Base-by-base conservation (phyloP, 2,797 vertebrate genomes). In the Neosilurus hyrtlii region DNA sequence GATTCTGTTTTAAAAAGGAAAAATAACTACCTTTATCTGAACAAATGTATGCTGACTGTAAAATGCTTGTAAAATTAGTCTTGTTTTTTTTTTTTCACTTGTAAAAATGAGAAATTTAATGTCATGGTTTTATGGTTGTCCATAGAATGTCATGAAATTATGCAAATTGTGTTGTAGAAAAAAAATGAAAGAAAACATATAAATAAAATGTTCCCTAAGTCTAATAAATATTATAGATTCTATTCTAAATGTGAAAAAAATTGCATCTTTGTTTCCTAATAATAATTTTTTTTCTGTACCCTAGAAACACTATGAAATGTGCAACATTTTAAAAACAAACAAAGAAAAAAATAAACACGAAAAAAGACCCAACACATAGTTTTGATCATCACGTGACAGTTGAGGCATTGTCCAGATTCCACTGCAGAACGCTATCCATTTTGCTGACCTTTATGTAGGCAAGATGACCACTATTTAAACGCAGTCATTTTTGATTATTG, bases 111-210 rank as follows among this genome's bases (percentile, higher is more conserved):
- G 84, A 90, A 92, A 92, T 92, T 87, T 90, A 94, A 94, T 94
- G 95, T 96, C 95, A 96, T 96, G 94, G 94, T 98, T 98, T 96
- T 96, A 96, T 99, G 97, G 93, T 95, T 96, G 96, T 97, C 97
- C 93, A 97, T 96, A 96, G 94, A 94, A 95, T 95, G 96, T 98
- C 96, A 95, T 96, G 94, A 96, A 93, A 97, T 95, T 96, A 97
- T 96, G 95, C 96, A 98, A 96, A 96, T 93, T 94, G 96, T 99
- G 96, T 94, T 96, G 94, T 97, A 96, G 93, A 94, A 92, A 91
- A 88, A 88, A 92, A 86, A 89, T n/a, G n/a, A n/a, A n/a, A 94
- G 73, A 30, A 67, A 83, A 79, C 6, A 74, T 70, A 86, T 77
- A 74, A 82, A 84, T 70, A 94, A 91, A 95, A 95, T 94, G 93